Evolutionary conservation across 2,113 vertebrate genomes (phyloP), one percentile per base, ranked within the genome.

Genomic region (Spea multiplicata): DNA sequence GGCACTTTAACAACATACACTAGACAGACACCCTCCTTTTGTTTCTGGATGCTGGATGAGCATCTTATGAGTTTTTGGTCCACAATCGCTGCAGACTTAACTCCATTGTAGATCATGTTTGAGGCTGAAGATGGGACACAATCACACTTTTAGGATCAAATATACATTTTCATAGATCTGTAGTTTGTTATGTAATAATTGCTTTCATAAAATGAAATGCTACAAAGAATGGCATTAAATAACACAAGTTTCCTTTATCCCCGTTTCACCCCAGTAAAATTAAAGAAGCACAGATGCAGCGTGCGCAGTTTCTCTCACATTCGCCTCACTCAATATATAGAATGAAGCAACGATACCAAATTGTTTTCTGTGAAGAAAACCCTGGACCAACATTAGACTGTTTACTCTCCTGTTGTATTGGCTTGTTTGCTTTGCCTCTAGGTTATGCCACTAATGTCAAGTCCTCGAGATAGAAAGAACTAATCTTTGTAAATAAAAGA

Each of bases 401-500:
- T 74, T 74, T 61, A 64, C 10, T 62, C 45, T 49, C 44, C 16
- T 10, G 50, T 68, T 52, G 30, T 46, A 68, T 59, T 48, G 74
- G 69, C 65, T 76, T 69, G 50, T 59, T 76, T 76, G 65, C 44
- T 76, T 68, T 68, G 65, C 65, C 66, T 71, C 68, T 4, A 17
- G 68, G 6, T 44, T 52, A 71, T 8, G 48, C 48, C 30, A 7
- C 9, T 73, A 12, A 61, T 61, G 68, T 53, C 53, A 71, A 47
- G 47, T 78, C 48, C 55, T 71, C 64, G 3, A 78, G 53, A 78
- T 71, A 52, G 64, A 30, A 71, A 50, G 68, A 71, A 70, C 67
- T 62, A 50, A 78, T 61, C 67, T 78, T 62, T 45, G 30, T 65
- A 78, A 78, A 78, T 30, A 78, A 65, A 78, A 70, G 67, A 78